Percentiles rank a stretch among this genome's conserved stretches.
Conservation (phyloP, 2,797 vertebrate species). For the Kryptolebias ocellatus region DNA sequence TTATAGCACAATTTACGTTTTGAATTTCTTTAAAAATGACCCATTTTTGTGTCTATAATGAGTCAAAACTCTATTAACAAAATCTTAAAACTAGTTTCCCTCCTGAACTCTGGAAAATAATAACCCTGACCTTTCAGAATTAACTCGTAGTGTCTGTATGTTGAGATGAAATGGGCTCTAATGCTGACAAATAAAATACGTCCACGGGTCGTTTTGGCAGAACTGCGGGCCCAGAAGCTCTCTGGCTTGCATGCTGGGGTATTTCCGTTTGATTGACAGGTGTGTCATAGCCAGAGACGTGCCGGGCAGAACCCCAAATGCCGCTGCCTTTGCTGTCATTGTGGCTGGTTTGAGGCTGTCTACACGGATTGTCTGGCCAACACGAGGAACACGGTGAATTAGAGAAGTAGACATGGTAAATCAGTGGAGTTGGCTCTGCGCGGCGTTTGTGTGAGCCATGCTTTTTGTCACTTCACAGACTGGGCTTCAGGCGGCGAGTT, state of each 20-base stretch:
- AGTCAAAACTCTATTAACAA: neutral
- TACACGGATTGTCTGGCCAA: constrained; percentile 79
- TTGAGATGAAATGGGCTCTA: constrained; percentile 42
- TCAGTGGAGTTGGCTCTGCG: constrained; percentile 73
- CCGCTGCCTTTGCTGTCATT: constrained; percentile 67
- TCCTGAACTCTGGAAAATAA: neutral
- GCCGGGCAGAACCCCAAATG: constrained; percentile 76
- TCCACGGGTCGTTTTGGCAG: constrained; percentile 56
- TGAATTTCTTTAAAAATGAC: too few relatives aligned
- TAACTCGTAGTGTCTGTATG: constrained; percentile 40
- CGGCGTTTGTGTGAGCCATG: constrained; percentile 57
- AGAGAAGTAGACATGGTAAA: constrained; percentile 81
- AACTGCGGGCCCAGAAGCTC: constrained; percentile 54
- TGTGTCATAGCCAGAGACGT: constrained; percentile 78
- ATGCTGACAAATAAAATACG: constrained; percentile 59
- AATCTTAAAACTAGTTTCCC: too few relatives aligned
- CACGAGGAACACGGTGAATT: constrained; percentile 79
- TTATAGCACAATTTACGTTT: too few relatives aligned
- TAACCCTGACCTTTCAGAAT: constrained; percentile 17
- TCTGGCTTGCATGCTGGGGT: constrained; percentile 62
- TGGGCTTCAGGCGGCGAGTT: constrained; percentile 60
- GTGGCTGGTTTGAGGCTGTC: constrained; percentile 76
- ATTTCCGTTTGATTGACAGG: constrained; percentile 77
- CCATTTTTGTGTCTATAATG: too few relatives aligned
- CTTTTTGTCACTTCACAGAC: constrained; percentile 67